phyloP scores from a whole-genome alignment of 2,797 vertebrate genomes.

The Pseudopleuronectes americanus region DNA sequence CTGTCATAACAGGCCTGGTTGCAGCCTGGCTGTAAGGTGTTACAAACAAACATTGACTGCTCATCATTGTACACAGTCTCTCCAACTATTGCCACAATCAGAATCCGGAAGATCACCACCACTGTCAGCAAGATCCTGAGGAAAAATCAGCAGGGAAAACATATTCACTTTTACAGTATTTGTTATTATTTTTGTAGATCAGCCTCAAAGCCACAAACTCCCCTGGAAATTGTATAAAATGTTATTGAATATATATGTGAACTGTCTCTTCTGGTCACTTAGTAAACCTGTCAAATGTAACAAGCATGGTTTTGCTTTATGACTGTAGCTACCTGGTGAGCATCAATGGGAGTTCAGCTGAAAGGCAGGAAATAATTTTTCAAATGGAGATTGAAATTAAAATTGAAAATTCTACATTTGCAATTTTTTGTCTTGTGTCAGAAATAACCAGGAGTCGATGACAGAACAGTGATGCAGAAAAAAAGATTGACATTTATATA shows the following conservation, averaged over 20 bases:
- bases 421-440: too few relatives aligned
- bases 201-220: too few relatives aligned
- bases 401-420: background rate
- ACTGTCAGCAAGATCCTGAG: slow-evolving; percentile 93
- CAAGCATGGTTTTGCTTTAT: background rate
- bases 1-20: slow-evolving; percentile 96
- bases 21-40: slow-evolving; percentile 94
- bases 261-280: background rate
- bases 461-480: too few relatives aligned
- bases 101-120: slow-evolving; percentile 95
- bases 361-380: background rate
- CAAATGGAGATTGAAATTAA: background rate
- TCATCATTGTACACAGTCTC: slow-evolving; percentile 96
- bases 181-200: background rate
- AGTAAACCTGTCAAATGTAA: background rate
- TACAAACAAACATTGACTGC: slow-evolving; percentile 95
- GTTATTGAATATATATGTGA: background rate
- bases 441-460: too few relatives aligned
- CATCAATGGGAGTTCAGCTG: background rate
- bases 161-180: background rate
- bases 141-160: slow-evolving; percentile 49
- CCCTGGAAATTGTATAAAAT: too few relatives aligned
- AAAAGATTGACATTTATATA: too few relatives aligned
- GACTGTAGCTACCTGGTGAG: background rate
- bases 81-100: slow-evolving; percentile 95